Percentiles rank a stretch among this genome's conserved stretches.
phyloP scores from a whole-genome alignment of 2,113 vertebrate species.

The Tauraco erythrolophus region DNA sequence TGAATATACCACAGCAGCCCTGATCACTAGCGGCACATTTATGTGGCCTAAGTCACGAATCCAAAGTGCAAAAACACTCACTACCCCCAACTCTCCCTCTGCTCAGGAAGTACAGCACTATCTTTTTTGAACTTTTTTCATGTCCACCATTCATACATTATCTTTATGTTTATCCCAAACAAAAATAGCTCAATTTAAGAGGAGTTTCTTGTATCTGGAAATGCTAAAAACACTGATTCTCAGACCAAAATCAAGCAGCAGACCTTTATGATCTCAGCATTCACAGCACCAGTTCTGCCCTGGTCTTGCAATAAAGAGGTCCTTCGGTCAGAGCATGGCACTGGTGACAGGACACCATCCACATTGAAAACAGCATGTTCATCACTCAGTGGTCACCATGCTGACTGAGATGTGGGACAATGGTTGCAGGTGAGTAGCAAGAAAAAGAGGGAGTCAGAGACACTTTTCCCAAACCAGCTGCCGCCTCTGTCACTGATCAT shows the following conservation, averaged over 20 bases:
- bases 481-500: accelerated
- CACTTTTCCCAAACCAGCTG: not conserved
- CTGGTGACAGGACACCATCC: not conserved
- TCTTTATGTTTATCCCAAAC: not conserved
- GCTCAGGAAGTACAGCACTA: not conserved
- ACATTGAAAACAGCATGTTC: not conserved
- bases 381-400: not conserved
- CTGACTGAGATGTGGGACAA: not conserved
- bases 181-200: not conserved
- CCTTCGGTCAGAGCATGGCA: accelerated
- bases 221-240: not conserved
- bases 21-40: not conserved
- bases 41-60: not conserved
- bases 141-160: not conserved
- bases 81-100: not conserved
- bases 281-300: not conserved
- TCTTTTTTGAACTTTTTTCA: not conserved
- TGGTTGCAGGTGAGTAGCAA: not conserved
- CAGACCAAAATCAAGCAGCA: not conserved
- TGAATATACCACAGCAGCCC: not conserved
- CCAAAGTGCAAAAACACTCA: not conserved
- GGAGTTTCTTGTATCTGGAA: not conserved
- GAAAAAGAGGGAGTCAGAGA: not conserved
- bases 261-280: not conserved
- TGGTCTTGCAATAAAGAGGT: not conserved